Conservation (phyloP, 2,113 vertebrate species). For the Tetraodon nigroviridis region DNA sequence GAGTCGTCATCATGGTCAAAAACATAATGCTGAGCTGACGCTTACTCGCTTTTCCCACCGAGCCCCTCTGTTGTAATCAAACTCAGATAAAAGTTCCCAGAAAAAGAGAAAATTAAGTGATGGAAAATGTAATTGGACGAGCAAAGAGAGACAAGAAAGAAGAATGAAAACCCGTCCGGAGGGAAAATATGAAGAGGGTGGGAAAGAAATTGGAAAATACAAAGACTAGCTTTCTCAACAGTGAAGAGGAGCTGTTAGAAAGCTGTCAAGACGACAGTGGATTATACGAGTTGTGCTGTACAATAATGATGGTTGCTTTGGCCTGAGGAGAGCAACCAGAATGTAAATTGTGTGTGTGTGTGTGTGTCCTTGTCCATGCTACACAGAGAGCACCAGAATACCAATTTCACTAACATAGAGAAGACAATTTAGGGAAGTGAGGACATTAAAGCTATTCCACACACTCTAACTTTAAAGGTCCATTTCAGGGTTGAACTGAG, state of each 20-base stretch:
- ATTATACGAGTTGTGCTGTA: constrained; percentile 59
- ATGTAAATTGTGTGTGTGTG: constrained; percentile 38
- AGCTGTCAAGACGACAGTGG: constrained; percentile 56
- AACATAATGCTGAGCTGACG: constrained; percentile 18
- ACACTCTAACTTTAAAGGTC: too few relatives aligned
- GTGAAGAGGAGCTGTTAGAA: constrained; percentile 31
- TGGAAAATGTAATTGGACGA: constrained; percentile 34
- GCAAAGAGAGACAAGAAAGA: constrained; percentile 20
- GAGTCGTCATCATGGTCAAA: constrained; percentile 26
- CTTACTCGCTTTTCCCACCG: constrained; percentile 4
- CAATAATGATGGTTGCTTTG: constrained; percentile 46
- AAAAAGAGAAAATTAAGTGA: constrained; percentile 30
- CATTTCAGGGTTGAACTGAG: too few relatives aligned
- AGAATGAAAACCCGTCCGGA: constrained; percentile 18
- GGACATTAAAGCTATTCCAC: too few relatives aligned
- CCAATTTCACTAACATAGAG: too few relatives aligned
- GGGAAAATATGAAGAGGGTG: constrained; percentile 17
- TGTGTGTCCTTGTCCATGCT: constrained; percentile 3
- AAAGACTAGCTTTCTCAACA: constrained; percentile 39
- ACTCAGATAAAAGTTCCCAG: constrained; percentile 29
- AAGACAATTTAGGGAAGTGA: too few relatives aligned
- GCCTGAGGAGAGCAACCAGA: constrained; percentile 36
- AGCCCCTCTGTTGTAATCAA: constrained; percentile 24
- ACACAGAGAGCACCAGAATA: not conserved
- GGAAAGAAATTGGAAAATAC: constrained; percentile 10